Evolutionary conservation across 2,888 invertebrate genomes (phyloP).

Genomic region (Pogonocherus hispidulus): DNA sequence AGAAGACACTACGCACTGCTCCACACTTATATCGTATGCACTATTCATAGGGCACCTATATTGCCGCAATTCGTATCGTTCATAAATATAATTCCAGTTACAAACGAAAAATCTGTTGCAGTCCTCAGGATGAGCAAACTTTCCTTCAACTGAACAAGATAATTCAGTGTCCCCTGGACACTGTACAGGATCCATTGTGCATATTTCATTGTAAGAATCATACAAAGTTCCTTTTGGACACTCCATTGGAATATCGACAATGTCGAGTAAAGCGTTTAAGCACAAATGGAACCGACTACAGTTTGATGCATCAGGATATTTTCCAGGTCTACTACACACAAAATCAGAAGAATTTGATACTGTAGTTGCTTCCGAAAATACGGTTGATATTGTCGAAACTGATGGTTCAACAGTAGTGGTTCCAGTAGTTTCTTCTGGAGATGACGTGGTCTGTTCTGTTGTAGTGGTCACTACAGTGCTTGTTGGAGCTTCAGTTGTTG

Average conservation of each 20-base stretch:
- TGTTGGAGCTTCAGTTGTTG: slow-evolving; percentile 13
- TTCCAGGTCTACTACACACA: slow-evolving; percentile 53
- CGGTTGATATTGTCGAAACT: neutral
- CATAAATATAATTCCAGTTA: slow-evolving; percentile 68
- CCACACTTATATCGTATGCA: slow-evolving; percentile 65
- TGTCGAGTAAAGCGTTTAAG: slow-evolving; percentile 49
- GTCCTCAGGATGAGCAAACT: slow-evolving; percentile 69
- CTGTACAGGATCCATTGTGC: slow-evolving; percentile 58
- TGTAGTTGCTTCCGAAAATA: neutral
- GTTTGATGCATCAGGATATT: slow-evolving; percentile 55
- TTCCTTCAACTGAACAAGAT: slow-evolving; percentile 64
- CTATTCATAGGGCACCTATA: slow-evolving; percentile 69
- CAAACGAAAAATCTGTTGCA: slow-evolving; percentile 72
- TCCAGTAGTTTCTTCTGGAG: neutral
- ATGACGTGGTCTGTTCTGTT: neutral
- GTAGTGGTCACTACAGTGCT: slow-evolving; percentile 17
- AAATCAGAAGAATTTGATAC: slow-evolving; percentile 38
- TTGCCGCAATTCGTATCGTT: slow-evolving; percentile 70
- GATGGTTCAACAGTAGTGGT: neutral
- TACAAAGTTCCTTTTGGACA: slow-evolving; percentile 57
- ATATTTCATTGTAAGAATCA: slow-evolving; percentile 53
- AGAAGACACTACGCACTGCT: slow-evolving; percentile 67
- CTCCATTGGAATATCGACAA: slow-evolving; percentile 52
- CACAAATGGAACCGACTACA: slow-evolving; percentile 60
- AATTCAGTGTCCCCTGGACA: slow-evolving; percentile 57